These are phyloP conservation scores for Drosophila takahashii DNA, from an alignment of 1,140 invertebrate genomes.

Conservation along the genomic window DNA sequence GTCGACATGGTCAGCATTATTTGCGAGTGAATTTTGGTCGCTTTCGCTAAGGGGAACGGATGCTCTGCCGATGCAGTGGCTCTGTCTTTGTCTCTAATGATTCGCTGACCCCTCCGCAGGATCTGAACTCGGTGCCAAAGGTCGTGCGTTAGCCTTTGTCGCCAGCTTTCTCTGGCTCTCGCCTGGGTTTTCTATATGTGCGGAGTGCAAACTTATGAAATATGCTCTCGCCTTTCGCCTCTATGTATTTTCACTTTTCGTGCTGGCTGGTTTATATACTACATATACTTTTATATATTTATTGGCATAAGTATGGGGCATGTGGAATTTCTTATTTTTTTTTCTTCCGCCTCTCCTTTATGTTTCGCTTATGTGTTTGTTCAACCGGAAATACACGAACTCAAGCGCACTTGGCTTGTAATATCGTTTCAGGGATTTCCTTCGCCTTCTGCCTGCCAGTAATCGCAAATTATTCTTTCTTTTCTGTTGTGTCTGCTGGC, in stretches of 20 bases:
- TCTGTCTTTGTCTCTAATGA: slow-evolving; percentile 55
- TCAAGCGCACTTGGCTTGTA: slow-evolving; percentile 79
- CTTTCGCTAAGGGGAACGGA: background rate
- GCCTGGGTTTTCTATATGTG: slow-evolving; percentile 46
- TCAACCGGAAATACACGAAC: slow-evolving; percentile 84
- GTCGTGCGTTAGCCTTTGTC: slow-evolving; percentile 80
- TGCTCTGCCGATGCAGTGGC: background rate
- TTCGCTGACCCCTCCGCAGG: slow-evolving; percentile 63
- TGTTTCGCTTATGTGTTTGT: slow-evolving; percentile 83
- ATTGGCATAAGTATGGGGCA: slow-evolving; percentile 39
- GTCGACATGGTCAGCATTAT: slow-evolving; percentile 85
- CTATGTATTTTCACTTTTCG: slow-evolving; percentile 80
- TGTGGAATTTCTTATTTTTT: slow-evolving; percentile 18
- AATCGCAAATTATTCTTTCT: slow-evolving; percentile 75
- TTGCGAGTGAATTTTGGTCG: slow-evolving; percentile 80
- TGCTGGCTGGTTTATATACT: slow-evolving; percentile 48
- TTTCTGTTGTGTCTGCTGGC: slow-evolving; percentile 62
- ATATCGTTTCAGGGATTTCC: slow-evolving; percentile 55
- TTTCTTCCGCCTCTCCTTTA: slow-evolving; percentile 72
- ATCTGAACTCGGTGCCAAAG: slow-evolving; percentile 77
- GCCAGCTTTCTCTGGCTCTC: slow-evolving; percentile 57
- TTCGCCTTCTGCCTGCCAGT: slow-evolving; percentile 72
- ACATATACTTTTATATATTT: slow-evolving; percentile 37
- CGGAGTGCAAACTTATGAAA: slow-evolving; percentile 76
- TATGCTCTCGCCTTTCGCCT: slow-evolving; percentile 61